Base-by-base conservation (phyloP, 2,113 vertebrate genomes). In the Apodemus sylvaticus region DNA sequence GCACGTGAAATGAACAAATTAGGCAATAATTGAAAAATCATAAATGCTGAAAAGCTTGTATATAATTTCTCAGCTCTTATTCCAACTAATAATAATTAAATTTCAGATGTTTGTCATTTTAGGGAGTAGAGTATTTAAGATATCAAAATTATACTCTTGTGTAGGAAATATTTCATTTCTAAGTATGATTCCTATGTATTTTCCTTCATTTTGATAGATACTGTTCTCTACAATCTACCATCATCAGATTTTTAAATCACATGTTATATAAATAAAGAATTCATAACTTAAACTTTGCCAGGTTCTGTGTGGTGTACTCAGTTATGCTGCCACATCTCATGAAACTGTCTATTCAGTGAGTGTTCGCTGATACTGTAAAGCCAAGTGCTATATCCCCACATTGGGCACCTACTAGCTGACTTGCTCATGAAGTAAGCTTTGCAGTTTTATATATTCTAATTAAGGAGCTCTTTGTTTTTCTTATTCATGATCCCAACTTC, bases 1-100 rank as follows among this genome's bases (percentile, higher is more conserved):
- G 9, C 51, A 86, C 2, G 70, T 12, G 85, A 81, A 81, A 22
- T 73, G 91, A 97, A 96, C 96, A 86, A 92, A 92, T 94, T 93
- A 91, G 13, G 7, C 5, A 62, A 51, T 51, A 82, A 81, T 58
- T 7, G 53, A 90, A 87, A 86, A 86, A 42, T 19, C 5, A 20
- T 64, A 14, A 91, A 68, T 68, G 22, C 36, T 70, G 51, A 83
- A 86, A 71, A 14, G 19, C 5, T 58, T 93, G n/a, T 1, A 24
- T 86, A 42, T 31, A 64, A 76, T 81, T 45, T 90, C 11, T 91
- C 48, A 85, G 55, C 68, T 78, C 12, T 66, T 42, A 1, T 82
- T 94, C 91, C 95, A 86, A n/a, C 0, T 48, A 77, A 82, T 73
- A 93, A 62, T 17, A 86, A 93, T 58, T n/a, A 16, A 79, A 48